A percentile compares a stretch with the other conserved stretches of the same genome.
phyloP scores from a whole-genome alignment of 2,113 vertebrate genomes.

The Martes martes region DNA sequence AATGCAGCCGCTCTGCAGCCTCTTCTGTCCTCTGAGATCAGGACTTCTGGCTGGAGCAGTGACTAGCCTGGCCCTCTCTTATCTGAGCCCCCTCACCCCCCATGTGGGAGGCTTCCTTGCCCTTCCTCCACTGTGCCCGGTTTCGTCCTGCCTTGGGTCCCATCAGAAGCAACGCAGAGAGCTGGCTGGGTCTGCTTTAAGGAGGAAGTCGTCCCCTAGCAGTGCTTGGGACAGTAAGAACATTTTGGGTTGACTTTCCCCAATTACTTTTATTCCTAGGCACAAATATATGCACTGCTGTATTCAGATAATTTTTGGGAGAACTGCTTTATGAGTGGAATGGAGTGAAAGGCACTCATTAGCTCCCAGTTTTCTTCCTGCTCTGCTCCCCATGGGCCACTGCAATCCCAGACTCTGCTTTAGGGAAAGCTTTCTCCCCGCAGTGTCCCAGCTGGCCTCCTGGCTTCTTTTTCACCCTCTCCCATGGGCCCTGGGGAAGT shows the following conservation, averaged over 20 bases:
- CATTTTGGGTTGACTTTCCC: conserved; percentile 61
- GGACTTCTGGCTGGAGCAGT: not conserved
- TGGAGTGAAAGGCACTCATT: not conserved
- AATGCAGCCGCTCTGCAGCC: not conserved
- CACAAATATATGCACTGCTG: conserved; percentile 5
- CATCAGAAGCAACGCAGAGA: conserved; percentile 19
- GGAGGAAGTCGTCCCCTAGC: not conserved
- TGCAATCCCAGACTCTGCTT: fast-evolving
- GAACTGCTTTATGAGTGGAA: conserved; percentile 37
- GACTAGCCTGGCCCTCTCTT: not conserved
- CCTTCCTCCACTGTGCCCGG: not conserved
- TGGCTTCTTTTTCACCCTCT: not conserved
- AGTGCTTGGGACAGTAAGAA: not conserved
- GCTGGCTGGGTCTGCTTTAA: conserved; percentile 62
- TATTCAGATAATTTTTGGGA: conserved; percentile 57
- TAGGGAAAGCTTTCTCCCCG: not conserved
- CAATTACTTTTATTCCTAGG: conserved; percentile 67
- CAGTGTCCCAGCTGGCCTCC: not conserved
- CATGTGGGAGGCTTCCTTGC: not conserved
- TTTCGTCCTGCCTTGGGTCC: conserved; percentile 41
- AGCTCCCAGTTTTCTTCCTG: not conserved
- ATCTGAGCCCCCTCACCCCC: not conserved
- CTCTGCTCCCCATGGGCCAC: fast-evolving
- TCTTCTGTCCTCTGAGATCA: not conserved
- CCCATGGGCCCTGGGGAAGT: not conserved